Conservation (phyloP, 2,113 vertebrate species). For the Macrotis lagotis region DNA sequence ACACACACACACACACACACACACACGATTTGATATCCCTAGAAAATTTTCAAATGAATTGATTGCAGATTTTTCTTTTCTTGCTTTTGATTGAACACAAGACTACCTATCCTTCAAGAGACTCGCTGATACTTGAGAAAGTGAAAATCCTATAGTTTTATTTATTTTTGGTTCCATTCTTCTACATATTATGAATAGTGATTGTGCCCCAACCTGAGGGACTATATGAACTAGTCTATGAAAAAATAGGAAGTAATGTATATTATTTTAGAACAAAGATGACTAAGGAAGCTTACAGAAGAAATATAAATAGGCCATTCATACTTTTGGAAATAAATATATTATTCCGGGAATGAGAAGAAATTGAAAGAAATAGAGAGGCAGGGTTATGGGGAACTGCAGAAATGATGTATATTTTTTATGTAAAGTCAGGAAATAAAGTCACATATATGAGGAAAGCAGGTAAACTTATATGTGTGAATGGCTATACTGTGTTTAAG, state of each 20-base stretch:
- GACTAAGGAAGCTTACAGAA: constrained; percentile 8
- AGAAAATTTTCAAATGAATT: neutral
- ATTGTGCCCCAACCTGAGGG: constrained; percentile 23
- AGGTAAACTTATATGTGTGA: constrained; percentile 7
- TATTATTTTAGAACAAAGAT: neutral
- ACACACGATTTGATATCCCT: neutral
- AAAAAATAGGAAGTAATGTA: constrained; percentile 21
- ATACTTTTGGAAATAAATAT: constrained; percentile 44
- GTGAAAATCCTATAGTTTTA: constrained; percentile 18
- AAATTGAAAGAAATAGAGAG: constrained; percentile 13
- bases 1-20: too few species aligned
- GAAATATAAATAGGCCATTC: neutral
- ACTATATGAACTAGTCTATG: neutral
- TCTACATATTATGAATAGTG: constrained; percentile 2
- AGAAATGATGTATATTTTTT: constrained; percentile 2
- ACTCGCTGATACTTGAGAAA: constrained; percentile 10
- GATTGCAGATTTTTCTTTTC: neutral
- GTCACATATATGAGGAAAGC: neutral
- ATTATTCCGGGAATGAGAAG: constrained; percentile 7
- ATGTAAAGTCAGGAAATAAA: neutral
- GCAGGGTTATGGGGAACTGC: neutral
- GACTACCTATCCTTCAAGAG: neutral
- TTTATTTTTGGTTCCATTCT: constrained; percentile 12
- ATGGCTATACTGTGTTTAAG: neutral
- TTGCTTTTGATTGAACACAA: constrained; percentile 19